Base-by-base conservation (phyloP, 2,888 invertebrate genomes). In the Leptinotarsa rubiginosa region DNA sequence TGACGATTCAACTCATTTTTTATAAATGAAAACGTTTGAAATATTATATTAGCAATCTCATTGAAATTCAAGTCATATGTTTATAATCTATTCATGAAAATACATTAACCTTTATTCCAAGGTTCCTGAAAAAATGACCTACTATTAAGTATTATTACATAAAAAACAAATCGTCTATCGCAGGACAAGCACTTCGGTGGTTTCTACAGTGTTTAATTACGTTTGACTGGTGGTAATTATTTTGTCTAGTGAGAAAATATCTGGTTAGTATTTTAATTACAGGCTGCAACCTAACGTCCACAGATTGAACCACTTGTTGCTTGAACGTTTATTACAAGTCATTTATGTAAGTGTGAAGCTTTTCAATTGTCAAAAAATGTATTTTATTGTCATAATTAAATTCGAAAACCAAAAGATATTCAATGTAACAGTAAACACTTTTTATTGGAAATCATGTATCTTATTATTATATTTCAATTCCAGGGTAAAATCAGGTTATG, bases 191-290 rank as follows among this genome's bases (percentile, higher is more conserved):
- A 64, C 75, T 72, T 72, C 74, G 13, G 56, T 56, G 72, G 77
- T 73, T 71, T 71, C 70, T 72, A 69, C 73, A 73, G 68, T 76
- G 70, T 76, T 76, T 81, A 81, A 81, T 81, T 79, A 79, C 72
- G 75, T 73, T 74, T 72, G 73, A 74, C 78, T 73, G 71, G 77
- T 77, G 73, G 77, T 78, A 80, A 80, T 81, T 77, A 80, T 79
- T 77, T 75, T 81, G 81, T 81, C 81, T 77, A 77, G 75, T 77
- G 71, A 64, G 62, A 69, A 67, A 66, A 66, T 50, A 67, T 69
- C 77, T 77, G 70, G 77, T 78, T 78, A 75, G 75, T 65, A 41
- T 71, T 77, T 78, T 77, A 78, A 78, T 78, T 73, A 73, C 22
- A 22, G 62, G 69, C 65, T 70, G 62, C 16, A 4, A 10, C 41